Conservation (phyloP, 1,140 invertebrate species). For the Oncopodura yosiiana region DNA sequence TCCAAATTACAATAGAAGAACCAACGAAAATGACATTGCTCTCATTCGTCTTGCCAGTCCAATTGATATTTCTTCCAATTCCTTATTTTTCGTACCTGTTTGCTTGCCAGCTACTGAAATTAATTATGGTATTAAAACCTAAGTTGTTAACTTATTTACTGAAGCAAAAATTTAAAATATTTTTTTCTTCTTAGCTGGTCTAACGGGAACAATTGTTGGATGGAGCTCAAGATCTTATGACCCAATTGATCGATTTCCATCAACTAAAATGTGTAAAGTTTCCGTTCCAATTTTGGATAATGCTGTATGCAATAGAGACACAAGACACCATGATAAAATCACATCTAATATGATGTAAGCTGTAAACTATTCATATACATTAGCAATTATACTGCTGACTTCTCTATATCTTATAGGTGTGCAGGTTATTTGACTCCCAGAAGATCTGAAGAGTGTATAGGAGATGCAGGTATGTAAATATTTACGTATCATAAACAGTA, state of each 20-base stretch:
- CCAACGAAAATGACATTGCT: constrained; percentile 31
- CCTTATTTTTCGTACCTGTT: constrained; percentile 23
- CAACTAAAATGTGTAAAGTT: constrained; percentile 18
- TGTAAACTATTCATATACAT: too few species aligned
- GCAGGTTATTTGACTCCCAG: constrained; percentile 21
- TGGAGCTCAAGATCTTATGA: constrained; percentile 11
- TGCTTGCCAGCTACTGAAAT: constrained; percentile 20
- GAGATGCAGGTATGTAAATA: constrained; percentile 12
- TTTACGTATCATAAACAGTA: background rate
- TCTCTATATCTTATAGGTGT: too few species aligned
- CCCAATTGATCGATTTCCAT: constrained; percentile 3
- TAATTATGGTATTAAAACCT: constrained; percentile 12
- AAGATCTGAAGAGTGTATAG: constrained; percentile 1
- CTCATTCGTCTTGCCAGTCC: constrained; percentile 15
- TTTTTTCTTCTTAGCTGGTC: constrained; percentile 1
- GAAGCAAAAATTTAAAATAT: background rate
- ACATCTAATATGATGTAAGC: constrained; percentile 25
- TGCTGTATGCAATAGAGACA: constrained; percentile 28
- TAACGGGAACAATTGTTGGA: constrained; percentile 2
- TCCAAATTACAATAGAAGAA: constrained; percentile 29
- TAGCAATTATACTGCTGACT: too few species aligned
- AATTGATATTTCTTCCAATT: constrained; percentile 22
- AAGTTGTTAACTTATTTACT: too few species aligned
- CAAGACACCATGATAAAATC: constrained; percentile 20
- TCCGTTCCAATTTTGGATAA: constrained; percentile 30